These are phyloP conservation scores for Tipula lateralis DNA, from an alignment of 2,888 invertebrate genomes.

Conservation along the genomic window DNA sequence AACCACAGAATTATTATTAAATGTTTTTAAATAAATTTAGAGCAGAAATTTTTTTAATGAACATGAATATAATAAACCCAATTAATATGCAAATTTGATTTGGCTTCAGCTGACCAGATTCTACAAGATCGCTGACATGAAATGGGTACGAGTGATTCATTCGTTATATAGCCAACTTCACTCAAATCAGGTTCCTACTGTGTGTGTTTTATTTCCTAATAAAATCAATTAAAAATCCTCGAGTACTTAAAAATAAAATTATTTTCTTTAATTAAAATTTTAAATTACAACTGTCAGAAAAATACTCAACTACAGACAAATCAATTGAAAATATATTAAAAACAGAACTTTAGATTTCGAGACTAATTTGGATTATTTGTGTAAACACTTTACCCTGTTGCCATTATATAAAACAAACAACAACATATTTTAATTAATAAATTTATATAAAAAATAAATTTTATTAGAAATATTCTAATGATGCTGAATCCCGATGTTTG, in stretches of 20 bases:
- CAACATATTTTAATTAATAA: neutral
- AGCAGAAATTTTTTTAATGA: no score
- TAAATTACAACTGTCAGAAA: neutral
- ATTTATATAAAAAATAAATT: neutral
- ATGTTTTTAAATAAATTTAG: no score
- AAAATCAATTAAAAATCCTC: neutral
- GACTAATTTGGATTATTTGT: neutral
- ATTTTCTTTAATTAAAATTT: neutral
- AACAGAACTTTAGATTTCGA: neutral
- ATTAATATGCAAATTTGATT: neutral
- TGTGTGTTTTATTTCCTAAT: no score
- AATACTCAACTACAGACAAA: neutral
- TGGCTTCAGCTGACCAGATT: no score
- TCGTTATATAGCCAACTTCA: no score
- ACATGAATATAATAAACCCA: neutral
- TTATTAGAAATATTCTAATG: neutral
- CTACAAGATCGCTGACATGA: no score
- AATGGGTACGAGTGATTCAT: no score
- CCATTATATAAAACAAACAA: neutral
- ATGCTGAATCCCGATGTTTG: neutral
- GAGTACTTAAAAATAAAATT: neutral
- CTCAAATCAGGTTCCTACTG: no score
- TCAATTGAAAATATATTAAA: neutral
- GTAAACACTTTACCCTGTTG: neutral
- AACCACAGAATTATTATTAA: no score